Evolutionary conservation across 2,888 invertebrate genomes (phyloP).

Genomic region (Neuroscelio doddi): DNA sequence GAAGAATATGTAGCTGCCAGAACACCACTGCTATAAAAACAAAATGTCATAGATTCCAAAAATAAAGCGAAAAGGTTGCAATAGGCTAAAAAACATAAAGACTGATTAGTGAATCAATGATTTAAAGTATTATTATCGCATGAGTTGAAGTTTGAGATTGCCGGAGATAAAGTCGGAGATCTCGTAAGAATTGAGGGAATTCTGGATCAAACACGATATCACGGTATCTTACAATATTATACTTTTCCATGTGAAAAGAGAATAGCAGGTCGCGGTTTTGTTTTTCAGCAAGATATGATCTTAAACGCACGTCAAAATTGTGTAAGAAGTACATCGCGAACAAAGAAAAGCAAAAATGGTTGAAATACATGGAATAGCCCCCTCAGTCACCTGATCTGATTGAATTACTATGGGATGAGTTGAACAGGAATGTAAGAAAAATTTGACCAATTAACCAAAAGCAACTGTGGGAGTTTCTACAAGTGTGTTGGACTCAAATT

Average conservation of each 20-base stretch:
- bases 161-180: slow-evolving; percentile 25
- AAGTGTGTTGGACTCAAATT: slow-evolving; percentile 36
- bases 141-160: slow-evolving; percentile 43
- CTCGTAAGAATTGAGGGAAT: slow-evolving; percentile 47
- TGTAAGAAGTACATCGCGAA: slow-evolving; percentile 38
- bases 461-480: slow-evolving; percentile 54
- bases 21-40: slow-evolving; percentile 20
- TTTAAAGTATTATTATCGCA: slow-evolving; percentile 41
- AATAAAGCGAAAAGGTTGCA: slow-evolving; percentile 30
- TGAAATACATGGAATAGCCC: slow-evolving; percentile 34
- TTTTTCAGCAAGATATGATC: slow-evolving; percentile 47
- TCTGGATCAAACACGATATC: slow-evolving; percentile 41
- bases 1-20: slow-evolving; percentile 17
- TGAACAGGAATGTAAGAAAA: slow-evolving; percentile 28
- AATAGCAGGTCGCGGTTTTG: slow-evolving; percentile 40
- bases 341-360: slow-evolving; percentile 14
- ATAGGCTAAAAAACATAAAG: no score
- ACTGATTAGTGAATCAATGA: slow-evolving; percentile 32
- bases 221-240: slow-evolving; percentile 32
- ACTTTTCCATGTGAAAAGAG: slow-evolving; percentile 32
- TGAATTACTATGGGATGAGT: slow-evolving; percentile 40
- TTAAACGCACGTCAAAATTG: slow-evolving; percentile 40
- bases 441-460: slow-evolving; percentile 15
- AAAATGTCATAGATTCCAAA: no score
- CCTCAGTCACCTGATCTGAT: slow-evolving; percentile 34